Base-by-base conservation (phyloP, 2,113 vertebrate species). In the Pygoscelis adeliae region DNA sequence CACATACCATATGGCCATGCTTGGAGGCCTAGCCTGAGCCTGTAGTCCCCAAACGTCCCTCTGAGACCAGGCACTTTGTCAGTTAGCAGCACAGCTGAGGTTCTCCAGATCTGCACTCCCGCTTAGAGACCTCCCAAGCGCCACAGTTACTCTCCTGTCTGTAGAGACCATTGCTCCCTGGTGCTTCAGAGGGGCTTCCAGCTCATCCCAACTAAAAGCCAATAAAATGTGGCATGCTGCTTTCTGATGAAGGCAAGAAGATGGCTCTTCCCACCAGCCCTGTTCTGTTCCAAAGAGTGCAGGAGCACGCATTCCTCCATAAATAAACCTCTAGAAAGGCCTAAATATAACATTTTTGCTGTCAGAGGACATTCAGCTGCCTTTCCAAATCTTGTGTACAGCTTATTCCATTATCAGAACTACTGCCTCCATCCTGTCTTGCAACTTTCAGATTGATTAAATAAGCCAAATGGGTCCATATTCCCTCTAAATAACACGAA, bases 161-260 rank as follows among this genome's bases (percentile, higher is more conserved):
- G 13, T 21, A 10, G 11, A 73, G 15, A 47, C 18, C 32, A 16
- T 18, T 27, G 14, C 25, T 36, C 21, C 58, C 25, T 56, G 15
- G 15, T 46, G 30, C 49, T 69, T 42, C 82, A 19, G 9, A 27
- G 9, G 20, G 34, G 8, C 20, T 46, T 78, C n/a, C 77, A 63
- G 55, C 44, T 83, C 44, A 73, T 36, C 15, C 36, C 38, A 18
- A 15, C 36, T 36, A 34, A 58, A 77, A 50, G 3, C 17, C 32
- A 63, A 15, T 34, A n/a, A 40, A 72, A 47, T 1, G 8, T 3
- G 4, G 46, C 46, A 22, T 0, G 1, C 18, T 10, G 4, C 34
- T n/a, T 76, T n/a, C 69, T 50, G 8, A 18, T 13, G 23, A 77
- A 67, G 40, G 50, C 32, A 70, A 73, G 58, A 11, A 70, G 50